Conservation (phyloP, 2,113 vertebrate species). For the Hucho hucho region DNA sequence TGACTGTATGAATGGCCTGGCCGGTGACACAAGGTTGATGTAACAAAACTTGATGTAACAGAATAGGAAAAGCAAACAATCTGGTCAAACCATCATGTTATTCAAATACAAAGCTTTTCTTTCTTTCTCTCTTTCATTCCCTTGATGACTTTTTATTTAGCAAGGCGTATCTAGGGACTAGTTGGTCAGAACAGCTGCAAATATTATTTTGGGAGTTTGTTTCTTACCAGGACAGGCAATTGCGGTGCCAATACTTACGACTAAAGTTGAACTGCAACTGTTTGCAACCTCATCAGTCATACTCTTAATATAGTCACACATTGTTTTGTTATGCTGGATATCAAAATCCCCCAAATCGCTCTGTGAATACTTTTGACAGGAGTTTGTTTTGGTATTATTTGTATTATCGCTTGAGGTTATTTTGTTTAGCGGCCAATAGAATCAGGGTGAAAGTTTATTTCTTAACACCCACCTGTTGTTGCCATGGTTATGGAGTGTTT, state of each 20-base stretch:
- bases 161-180: neutral
- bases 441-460: too few species aligned
- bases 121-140: neutral
- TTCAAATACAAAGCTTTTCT: too few species aligned
- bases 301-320: slow-evolving; percentile 28
- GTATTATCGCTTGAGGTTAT: too few species aligned
- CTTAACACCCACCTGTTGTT: too few species aligned
- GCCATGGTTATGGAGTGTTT: too few species aligned
- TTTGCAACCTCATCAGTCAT: slow-evolving; percentile 6
- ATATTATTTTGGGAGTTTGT: slow-evolving; percentile 24
- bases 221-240: neutral
- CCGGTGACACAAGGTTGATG: slow-evolving; percentile 24
- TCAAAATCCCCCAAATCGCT: too few species aligned
- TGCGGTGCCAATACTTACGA: slow-evolving; percentile 13
- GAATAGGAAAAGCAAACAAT: neutral
- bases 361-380: too few species aligned
- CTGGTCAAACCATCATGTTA: neutral
- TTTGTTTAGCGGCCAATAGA: too few species aligned
- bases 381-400: too few species aligned
- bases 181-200: slow-evolving; percentile 14
- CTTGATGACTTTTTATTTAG: neutral
- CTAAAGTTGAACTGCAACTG: slow-evolving; percentile 4
- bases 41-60: neutral
- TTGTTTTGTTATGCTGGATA: too few species aligned
- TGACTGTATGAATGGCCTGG: slow-evolving; percentile 39